Evolutionary conservation across 2,113 vertebrate species (phyloP).

Genomic region (Physeter macrocephalus): DNA sequence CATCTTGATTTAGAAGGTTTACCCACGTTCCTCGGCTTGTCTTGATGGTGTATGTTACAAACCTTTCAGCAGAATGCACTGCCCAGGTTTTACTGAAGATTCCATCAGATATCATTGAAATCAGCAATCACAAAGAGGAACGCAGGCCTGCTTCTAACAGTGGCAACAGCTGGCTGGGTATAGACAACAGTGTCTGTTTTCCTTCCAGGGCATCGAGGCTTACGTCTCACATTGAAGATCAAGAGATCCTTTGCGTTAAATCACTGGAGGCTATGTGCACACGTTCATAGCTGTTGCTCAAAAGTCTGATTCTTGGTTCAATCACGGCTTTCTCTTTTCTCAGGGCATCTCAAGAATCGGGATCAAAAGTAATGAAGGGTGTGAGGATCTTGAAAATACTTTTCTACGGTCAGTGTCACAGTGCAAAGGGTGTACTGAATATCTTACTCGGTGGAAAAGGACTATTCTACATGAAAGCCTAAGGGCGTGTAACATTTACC

Average conservation of each 20-base stretch:
- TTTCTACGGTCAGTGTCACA: background rate
- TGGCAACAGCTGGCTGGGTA: too few species aligned
- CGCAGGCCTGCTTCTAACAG: background rate
- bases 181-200: background rate
- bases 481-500: background rate
- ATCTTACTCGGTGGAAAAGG: background rate
- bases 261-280: rapidly evolving
- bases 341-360: rapidly evolving
- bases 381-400: background rate
- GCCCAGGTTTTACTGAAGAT: background rate
- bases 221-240: background rate
- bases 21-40: background rate
- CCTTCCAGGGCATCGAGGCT: rapidly evolving
- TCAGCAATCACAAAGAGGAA: background rate
- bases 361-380: rapidly evolving
- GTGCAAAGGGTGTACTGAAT: background rate
- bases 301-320: background rate
- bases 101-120: background rate
- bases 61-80: background rate
- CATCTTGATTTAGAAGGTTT: background rate
- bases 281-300: rapidly evolving
- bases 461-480: background rate
- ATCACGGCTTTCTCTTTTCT: background rate
- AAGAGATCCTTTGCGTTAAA: background rate
- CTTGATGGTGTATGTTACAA: background rate